These are phyloP conservation scores for Unio pictorum DNA, from an alignment of 2,888 invertebrate species.

Conservation along the genomic window DNA sequence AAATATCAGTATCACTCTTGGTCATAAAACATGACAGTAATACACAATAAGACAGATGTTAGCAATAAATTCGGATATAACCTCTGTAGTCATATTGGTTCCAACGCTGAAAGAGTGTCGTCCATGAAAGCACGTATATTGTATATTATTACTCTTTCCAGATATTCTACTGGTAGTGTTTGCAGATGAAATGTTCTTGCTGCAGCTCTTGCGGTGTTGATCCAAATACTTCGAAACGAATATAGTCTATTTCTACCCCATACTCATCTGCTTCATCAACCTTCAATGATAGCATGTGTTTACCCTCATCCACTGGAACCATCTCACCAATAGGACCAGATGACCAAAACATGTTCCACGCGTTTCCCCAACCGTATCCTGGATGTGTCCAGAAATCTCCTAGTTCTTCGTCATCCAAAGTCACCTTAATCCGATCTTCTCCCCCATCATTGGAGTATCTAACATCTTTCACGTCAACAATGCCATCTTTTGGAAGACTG, in stretches of 20 bases:
- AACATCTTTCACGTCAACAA: slow-evolving; percentile 26
- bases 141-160: too few species aligned
- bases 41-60: too few species aligned
- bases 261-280: slow-evolving; percentile 26
- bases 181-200: slow-evolving; percentile 27
- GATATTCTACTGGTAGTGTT: slow-evolving; percentile 5
- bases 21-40: too few species aligned
- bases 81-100: too few species aligned
- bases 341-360: slow-evolving; percentile 34
- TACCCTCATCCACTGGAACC: slow-evolving; percentile 15
- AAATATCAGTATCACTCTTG: too few species aligned
- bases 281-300: slow-evolving; percentile 23
- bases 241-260: slow-evolving; percentile 39
- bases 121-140: too few species aligned
- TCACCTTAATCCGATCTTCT: slow-evolving; percentile 19
- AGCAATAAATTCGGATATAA: too few species aligned
- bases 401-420: slow-evolving; percentile 19
- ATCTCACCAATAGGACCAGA: slow-evolving; percentile 28
- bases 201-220: slow-evolving; percentile 10
- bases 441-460: slow-evolving; percentile 39
- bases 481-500: slow-evolving; percentile 12
- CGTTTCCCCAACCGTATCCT: slow-evolving; percentile 24
- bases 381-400: slow-evolving; percentile 24
- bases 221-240: slow-evolving; percentile 33
- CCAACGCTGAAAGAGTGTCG: too few species aligned